Base-by-base conservation (phyloP, 2,113 vertebrate genomes). In the Caranx ignobilis region DNA sequence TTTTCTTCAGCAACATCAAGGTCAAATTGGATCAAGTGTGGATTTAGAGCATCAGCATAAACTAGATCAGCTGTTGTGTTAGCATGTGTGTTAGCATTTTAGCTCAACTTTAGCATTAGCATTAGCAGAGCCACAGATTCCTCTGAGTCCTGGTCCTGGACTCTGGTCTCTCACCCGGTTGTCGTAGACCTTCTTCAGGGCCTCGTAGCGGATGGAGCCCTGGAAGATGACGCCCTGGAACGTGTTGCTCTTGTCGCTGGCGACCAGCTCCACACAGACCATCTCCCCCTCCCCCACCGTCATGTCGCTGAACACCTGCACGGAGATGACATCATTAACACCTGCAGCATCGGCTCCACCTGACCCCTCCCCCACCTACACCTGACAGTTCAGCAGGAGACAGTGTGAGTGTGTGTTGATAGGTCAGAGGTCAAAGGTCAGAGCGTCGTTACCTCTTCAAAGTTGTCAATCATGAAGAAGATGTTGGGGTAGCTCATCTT, bases 391-490 rank as follows among this genome's bases (percentile, higher is more conserved):
- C 37, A 4, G 37, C 37, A 37, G 37, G 37, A 6, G 37, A 37
- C 37, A 37, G 37, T 6, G 1, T 37, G 8, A 37, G 37, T 37
- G 37, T 37, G 37, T 37, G 37, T 37, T 37, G 37, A 37, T 6
- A 8, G 8, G 8, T 6, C 37, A 37, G 37, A 8, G 5, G 37
- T 37, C 37, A 37, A 8, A 6, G 37, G 8, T 37, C 4, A 5
- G 37, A 6, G 39, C 3, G 5, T 11, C 39, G 10, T 41, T 41
- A 41, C 98, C 97, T 99, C 98, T 87, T 99, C 98, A 52, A 99
- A 99, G 92, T 97, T 99, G 93, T 99, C 98, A 4, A 99, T 99
- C 98, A 99, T 99, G 92, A 98, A 99, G 95, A 99, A 99, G 92
- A 99, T 99, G 92, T 99, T 99, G 6, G 98, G 98, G 90, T 99